Evolutionary conservation across 2,113 vertebrate genomes (phyloP), one percentile per base, ranked within the genome.

Genomic region (pig (Sus scrofa)): DNA sequence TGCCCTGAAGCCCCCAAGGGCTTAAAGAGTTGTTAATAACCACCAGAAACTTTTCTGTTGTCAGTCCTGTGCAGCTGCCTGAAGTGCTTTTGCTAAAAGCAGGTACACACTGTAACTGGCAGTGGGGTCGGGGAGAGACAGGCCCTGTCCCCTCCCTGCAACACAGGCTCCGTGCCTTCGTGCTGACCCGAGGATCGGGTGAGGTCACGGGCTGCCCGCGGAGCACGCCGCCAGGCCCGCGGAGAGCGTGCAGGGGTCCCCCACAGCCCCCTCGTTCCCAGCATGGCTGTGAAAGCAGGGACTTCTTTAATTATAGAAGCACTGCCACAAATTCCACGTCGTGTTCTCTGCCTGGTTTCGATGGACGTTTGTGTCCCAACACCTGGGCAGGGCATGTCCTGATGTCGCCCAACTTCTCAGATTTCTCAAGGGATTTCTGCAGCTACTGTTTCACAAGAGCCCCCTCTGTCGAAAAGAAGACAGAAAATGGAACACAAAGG

Each of bases 341-440:
- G 0, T 14, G 18, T 15, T 2, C 79, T 34, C 27, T 2, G 2
- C 68, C 27, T 12, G 0, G 2, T 15, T 16, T 15, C 1, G 65
- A 8, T 0, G 54, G 20, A 2, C 10, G 13, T 3, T 6, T 4
- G 24, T 34, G 63, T 24, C 0, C 56, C 3, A 1, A 10, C 11
- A 4, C 15, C 0, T 1, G 16, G 37, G 10, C 24, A 5, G 3
- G n/a, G 56, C 0, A 34, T 0, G 1, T 56, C 60, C 0, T 24
- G 1, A 62, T 0, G n/a, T 20, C 0, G 3, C 1, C 34, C 6
- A 0, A 1, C 11, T 39, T 18, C 44, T 65, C 56, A 44, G 0
- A 0, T 11, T 37, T 12, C 58, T 58, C 56, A 19, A 13, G 37
- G 4, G 13, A 15, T 0, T 1, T 7, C 62, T 34, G 7, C 10